Conservation (phyloP, 2,888 invertebrate species). For the Diabrotica balteata region DNA sequence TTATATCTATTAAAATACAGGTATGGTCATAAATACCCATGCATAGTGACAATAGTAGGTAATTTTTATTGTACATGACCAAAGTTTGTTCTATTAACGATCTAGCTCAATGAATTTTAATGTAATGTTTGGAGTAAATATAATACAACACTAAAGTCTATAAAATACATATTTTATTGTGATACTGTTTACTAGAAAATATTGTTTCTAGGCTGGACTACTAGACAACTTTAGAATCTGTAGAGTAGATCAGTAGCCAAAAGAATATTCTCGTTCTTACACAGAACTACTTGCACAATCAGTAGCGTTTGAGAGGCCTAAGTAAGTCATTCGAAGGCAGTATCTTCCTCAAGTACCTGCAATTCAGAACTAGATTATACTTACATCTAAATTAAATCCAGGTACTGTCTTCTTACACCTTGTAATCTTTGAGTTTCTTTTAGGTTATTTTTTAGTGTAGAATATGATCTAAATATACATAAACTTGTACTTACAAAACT, state of each 20-base stretch:
- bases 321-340: slow-evolving; percentile 44
- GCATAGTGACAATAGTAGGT: no score
- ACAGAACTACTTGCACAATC: slow-evolving; percentile 48
- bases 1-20: no score
- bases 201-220: slow-evolving; percentile 1
- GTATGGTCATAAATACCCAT: no score
- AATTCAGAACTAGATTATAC: slow-evolving; percentile 25
- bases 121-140: no score
- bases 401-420: slow-evolving; percentile 28
- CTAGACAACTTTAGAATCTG: slow-evolving; percentile 19
- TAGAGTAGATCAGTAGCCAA: slow-evolving; percentile 31
- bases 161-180: no score
- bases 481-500: neutral
- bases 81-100: no score
- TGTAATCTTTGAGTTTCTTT: neutral
- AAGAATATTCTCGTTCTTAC: slow-evolving; percentile 30
- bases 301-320: slow-evolving; percentile 57
- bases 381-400: slow-evolving; percentile 28
- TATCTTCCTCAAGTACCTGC: slow-evolving; percentile 49
- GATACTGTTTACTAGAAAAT: neutral
- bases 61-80: no score
- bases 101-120: no score
- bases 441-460: no score
- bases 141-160: no score
- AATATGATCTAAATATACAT: neutral